These are phyloP conservation scores for Timema podura DNA, from an alignment of 2,888 invertebrate genomes.

Conservation along the genomic window DNA sequence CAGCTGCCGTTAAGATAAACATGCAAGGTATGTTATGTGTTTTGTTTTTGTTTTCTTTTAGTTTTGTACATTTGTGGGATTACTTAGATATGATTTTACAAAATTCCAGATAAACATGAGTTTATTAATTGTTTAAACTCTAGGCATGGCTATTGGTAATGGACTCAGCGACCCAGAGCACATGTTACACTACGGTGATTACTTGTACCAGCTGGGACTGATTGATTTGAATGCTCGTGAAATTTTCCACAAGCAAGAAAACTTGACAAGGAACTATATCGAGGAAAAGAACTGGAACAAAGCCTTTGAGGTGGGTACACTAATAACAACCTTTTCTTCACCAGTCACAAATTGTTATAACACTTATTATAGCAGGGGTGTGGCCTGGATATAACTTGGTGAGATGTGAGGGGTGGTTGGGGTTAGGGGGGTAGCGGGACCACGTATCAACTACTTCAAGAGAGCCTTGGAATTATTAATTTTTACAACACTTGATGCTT, in stretches of 20 bases:
- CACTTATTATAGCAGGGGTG: too few relatives aligned
- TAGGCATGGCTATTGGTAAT: slow-evolving; percentile 73
- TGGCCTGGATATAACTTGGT: too few relatives aligned
- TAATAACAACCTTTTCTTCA: background rate
- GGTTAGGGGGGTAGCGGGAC: too few relatives aligned
- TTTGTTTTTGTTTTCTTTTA: background rate
- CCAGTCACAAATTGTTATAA: background rate
- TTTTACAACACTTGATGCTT: too few relatives aligned
- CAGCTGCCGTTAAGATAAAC: slow-evolving; percentile 61
- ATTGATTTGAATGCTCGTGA: slow-evolving; percentile 60
- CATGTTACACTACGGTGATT: slow-evolving; percentile 72
- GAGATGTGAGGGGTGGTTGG: too few relatives aligned
- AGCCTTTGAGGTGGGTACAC: slow-evolving; percentile 57
- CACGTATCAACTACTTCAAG: too few relatives aligned
- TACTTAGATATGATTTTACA: too few relatives aligned
- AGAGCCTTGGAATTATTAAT: too few relatives aligned
- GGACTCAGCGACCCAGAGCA: slow-evolving; percentile 74
- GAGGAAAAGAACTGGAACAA: slow-evolving; percentile 58
- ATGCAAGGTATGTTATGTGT: slow-evolving; percentile 54
- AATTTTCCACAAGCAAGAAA: slow-evolving; percentile 58
- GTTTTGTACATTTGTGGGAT: too few relatives aligned
- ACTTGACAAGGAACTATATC: slow-evolving; percentile 56
- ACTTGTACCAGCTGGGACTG: slow-evolving; percentile 73
- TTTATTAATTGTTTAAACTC: slow-evolving; percentile 41
- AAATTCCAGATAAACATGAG: too few relatives aligned